These are phyloP conservation scores for Spilarctia lutea DNA, from an alignment of 2,888 invertebrate species.

Conservation along the genomic window DNA sequence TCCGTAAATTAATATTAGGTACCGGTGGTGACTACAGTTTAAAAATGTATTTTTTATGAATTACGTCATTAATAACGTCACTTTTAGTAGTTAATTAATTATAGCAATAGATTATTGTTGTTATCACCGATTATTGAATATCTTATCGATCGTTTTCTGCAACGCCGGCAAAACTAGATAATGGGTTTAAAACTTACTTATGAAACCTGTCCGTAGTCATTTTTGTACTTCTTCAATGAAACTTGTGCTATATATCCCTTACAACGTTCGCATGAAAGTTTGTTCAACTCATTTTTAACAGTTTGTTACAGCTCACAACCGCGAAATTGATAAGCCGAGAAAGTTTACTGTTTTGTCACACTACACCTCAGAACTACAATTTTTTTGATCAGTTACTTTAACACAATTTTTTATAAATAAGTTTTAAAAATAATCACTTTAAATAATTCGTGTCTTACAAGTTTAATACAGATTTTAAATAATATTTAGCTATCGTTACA, in stretches of 20 bases:
- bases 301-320: conserved; percentile 66
- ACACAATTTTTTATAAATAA: conserved; percentile 11
- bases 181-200: conserved; percentile 80
- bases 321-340: conserved; percentile 77
- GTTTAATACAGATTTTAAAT: conserved; percentile 4
- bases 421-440: conserved; percentile 1
- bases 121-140: conserved; percentile 18
- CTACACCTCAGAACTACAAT: conserved; percentile 54
- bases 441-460: neutral
- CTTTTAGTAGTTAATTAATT: neutral
- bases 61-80: neutral
- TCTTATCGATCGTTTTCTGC: conserved; percentile 42
- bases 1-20: neutral
- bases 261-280: conserved; percentile 55
- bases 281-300: conserved; percentile 79
- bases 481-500: conserved; percentile 16
- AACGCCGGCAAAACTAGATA: conserved; percentile 27
- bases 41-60: neutral
- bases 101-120: conserved; percentile 4
- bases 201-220: conserved; percentile 89
- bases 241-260: conserved; percentile 40
- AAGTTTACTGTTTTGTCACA: conserved; percentile 76
- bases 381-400: conserved; percentile 32
- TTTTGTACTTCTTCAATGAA: conserved; percentile 52
- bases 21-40: neutral